These are phyloP conservation scores for Chelon auratus DNA, from an alignment of 2,797 vertebrate species.

Conservation along the genomic window DNA sequence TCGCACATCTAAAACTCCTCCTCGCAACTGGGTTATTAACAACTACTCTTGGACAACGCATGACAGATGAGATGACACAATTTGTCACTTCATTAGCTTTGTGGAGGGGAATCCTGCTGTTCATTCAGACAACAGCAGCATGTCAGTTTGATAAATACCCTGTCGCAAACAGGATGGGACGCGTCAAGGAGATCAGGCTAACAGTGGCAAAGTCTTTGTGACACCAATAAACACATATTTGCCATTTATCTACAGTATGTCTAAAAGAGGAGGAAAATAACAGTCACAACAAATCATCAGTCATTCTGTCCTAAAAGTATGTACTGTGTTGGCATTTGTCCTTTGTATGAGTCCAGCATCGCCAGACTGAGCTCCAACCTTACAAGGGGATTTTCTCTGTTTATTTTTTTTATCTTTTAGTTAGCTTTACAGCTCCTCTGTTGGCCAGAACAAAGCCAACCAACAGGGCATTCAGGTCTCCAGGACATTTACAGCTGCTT, in stretches of 20 bases:
- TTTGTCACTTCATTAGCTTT: constrained; percentile 37
- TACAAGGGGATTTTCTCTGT: constrained; percentile 8
- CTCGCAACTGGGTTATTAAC: constrained; percentile 30
- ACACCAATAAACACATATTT: constrained; percentile 13
- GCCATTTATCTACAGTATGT: constrained; percentile 4
- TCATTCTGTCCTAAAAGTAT: constrained; percentile 14
- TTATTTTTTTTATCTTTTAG: neutral
- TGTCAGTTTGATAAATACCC: constrained; percentile 49
- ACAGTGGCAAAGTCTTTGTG: constrained; percentile 19
- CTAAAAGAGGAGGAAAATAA: constrained; percentile 31
- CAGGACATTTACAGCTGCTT: constrained; percentile 31
- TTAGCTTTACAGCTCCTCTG: constrained; percentile 63
- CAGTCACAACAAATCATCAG: constrained; percentile 11
- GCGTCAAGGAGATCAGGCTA: constrained; percentile 19
- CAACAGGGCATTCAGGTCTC: constrained; percentile 47
- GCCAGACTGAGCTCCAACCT: constrained; percentile 5
- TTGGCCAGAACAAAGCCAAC: constrained; percentile 61
- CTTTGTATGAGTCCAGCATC: constrained; percentile 14
- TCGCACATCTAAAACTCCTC: constrained; percentile 21
- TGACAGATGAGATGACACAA: constrained; percentile 31
- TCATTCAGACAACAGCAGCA: constrained; percentile 35
- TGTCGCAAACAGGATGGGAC: constrained; percentile 27
- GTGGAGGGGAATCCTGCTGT: constrained; percentile 14
- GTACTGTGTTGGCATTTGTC: constrained; percentile 11
- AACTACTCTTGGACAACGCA: constrained; percentile 29